Percentiles rank a stretch among this genome's conserved stretches.
phyloP scores from a whole-genome alignment of 2,113 vertebrate genomes.

The Halcyon senegalensis region DNA sequence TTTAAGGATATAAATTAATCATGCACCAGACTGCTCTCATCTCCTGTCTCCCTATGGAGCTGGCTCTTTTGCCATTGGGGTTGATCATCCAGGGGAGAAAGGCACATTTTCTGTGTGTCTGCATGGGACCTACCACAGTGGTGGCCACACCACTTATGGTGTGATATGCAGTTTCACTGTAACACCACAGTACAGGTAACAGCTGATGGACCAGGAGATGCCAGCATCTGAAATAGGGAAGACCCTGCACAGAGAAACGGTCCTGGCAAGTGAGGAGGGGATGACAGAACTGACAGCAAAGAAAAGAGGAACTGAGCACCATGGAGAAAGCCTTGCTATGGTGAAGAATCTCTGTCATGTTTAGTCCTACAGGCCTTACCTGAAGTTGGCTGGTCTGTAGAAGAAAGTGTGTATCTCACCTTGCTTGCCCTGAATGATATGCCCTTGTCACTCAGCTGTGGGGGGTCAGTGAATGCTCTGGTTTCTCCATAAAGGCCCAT shows the following conservation, averaged over 20 bases:
- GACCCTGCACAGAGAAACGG: background rate
- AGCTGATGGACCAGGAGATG: background rate
- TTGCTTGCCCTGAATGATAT: background rate
- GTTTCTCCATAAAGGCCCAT: background rate
- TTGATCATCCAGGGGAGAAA: background rate
- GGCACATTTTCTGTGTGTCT: background rate
- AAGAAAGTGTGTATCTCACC: background rate
- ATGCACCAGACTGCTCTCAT: conserved; percentile 27
- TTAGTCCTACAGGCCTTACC: background rate
- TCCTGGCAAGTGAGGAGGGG: background rate
- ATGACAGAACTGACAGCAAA: background rate
- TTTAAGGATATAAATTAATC: conserved; percentile 51
- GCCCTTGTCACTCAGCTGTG: background rate
- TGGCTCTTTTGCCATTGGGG: background rate
- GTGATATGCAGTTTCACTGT: background rate
- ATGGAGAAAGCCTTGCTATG: background rate
- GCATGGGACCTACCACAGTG: background rate
- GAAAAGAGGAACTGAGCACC: background rate
- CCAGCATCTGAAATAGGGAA: background rate
- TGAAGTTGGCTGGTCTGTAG: background rate
- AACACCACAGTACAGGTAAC: background rate
- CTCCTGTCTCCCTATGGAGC: conserved; percentile 20
- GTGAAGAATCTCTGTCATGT: background rate
- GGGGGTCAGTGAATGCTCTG: background rate
- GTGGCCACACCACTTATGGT: background rate